Evolutionary conservation across 2,888 invertebrate genomes (phyloP).

Genomic region (Asteroscopus sphinx): DNA sequence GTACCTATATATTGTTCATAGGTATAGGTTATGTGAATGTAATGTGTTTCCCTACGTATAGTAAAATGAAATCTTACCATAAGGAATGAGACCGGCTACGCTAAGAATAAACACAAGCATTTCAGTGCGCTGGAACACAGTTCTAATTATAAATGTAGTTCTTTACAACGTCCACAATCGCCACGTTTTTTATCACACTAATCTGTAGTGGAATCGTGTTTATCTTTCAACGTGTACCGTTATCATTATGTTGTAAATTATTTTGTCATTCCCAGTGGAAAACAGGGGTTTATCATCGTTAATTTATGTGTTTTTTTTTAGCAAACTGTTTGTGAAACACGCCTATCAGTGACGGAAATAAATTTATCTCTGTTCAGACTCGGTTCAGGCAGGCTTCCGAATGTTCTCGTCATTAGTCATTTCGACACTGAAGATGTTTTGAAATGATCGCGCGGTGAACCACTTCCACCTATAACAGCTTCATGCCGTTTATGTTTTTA

Average conservation of each 20-base stretch:
- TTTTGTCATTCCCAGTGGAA: slow-evolving; percentile 72
- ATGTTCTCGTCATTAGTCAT: slow-evolving; percentile 41
- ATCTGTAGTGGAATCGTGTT: slow-evolving; percentile 71
- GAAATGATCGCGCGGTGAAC: slow-evolving; percentile 13
- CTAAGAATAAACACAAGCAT: slow-evolving; percentile 74
- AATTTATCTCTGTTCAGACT: slow-evolving; percentile 53
- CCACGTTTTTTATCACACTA: slow-evolving; percentile 77
- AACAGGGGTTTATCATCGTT: slow-evolving; percentile 60
- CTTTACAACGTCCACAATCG: slow-evolving; percentile 59
- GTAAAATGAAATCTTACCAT: slow-evolving; percentile 70
- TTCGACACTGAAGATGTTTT: slow-evolving; percentile 34
- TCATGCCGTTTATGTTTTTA: no score
- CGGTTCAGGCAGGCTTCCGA: slow-evolving; percentile 46
- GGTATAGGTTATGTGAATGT: neutral
- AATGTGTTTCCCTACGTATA: neutral
- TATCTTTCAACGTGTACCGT: slow-evolving; percentile 73
- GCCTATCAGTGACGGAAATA: slow-evolving; percentile 68
- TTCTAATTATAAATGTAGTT: slow-evolving; percentile 61
- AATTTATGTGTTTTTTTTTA: slow-evolving; percentile 58
- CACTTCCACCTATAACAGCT: no score
- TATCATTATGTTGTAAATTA: slow-evolving; percentile 82
- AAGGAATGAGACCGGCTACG: slow-evolving; percentile 68
- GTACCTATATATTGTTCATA: no score
- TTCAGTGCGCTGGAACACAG: slow-evolving; percentile 54
- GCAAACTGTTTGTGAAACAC: slow-evolving; percentile 33